Conservation (phyloP, 2,113 vertebrate genomes). For the Seriola quinqueradiata region DNA sequence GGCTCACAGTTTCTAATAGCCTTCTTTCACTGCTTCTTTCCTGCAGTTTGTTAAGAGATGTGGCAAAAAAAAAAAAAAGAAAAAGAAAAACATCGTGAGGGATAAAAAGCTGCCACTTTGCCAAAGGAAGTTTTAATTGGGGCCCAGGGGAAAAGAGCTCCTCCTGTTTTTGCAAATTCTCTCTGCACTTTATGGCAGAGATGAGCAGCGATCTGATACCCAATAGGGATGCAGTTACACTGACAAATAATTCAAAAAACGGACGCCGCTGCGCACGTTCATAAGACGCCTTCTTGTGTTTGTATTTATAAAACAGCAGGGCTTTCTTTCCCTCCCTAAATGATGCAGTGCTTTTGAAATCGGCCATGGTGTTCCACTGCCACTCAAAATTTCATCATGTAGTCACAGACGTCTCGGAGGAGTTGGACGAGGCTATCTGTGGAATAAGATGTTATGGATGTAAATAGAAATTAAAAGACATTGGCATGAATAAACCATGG, state of each 20-base stretch:
- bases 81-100: slow-evolving; percentile 42
- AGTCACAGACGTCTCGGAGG: slow-evolving; percentile 43
- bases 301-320: slow-evolving; percentile 60
- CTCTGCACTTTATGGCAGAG: slow-evolving; percentile 77
- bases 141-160: slow-evolving; percentile 75
- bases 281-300: slow-evolving; percentile 56
- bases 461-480: slow-evolving; percentile 64
- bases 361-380: slow-evolving; percentile 38
- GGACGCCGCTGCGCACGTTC: slow-evolving; percentile 22
- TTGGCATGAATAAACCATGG: slow-evolving; percentile 59
- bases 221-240: slow-evolving; percentile 68
- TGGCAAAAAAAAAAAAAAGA: slow-evolving; percentile 32
- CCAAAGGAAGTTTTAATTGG: slow-evolving; percentile 86
- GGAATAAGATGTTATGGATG: slow-evolving; percentile 52
- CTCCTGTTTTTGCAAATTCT: slow-evolving; percentile 74
- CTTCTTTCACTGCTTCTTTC: slow-evolving; percentile 62
- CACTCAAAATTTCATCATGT: slow-evolving; percentile 57
- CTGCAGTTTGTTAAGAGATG: slow-evolving; percentile 73
- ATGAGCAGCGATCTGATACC: slow-evolving; percentile 67
- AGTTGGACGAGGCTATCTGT: slow-evolving; percentile 34
- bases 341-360: slow-evolving; percentile 51
- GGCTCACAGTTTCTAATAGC: slow-evolving; percentile 72
- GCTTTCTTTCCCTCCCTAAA: slow-evolving; percentile 43
- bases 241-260: slow-evolving; percentile 70
- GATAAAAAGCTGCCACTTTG: slow-evolving; percentile 78